A percentile compares a stretch with the other conserved stretches of the same genome.
Conservation (phyloP, 2,113 vertebrate genomes). For the Dolichallabes microphthalmus region DNA sequence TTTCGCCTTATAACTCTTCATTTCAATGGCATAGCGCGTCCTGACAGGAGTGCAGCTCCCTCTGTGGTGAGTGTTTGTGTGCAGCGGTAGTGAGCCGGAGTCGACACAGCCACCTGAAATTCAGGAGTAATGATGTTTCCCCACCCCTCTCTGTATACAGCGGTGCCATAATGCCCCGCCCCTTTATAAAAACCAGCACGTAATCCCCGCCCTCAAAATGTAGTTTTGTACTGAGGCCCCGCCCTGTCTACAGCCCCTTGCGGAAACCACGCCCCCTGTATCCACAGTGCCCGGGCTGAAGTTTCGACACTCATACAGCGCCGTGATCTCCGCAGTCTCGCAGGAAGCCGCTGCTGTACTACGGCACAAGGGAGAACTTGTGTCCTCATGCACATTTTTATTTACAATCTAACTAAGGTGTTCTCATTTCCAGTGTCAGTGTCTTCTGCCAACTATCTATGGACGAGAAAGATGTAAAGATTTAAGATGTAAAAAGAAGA, state of each 20-base stretch:
- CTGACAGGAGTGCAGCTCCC: constrained; percentile 29
- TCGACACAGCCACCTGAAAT: constrained; percentile 73
- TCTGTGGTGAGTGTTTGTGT: constrained; percentile 13
- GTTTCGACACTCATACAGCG: background rate
- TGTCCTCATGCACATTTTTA: background rate
- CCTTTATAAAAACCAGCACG: background rate
- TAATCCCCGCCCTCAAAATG: background rate
- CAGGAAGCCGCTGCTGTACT: background rate
- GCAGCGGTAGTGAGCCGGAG: constrained; percentile 61
- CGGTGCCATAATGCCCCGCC: constrained; percentile 70
- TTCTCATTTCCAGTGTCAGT: background rate
- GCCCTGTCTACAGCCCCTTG: background rate
- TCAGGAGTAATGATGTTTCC: constrained; percentile 74
- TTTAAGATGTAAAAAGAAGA: too few species aligned
- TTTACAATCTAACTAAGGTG: background rate
- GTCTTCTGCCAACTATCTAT: too few species aligned
- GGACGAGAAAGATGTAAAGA: too few species aligned
- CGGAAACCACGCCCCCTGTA: background rate
- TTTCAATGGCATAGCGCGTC: background rate
- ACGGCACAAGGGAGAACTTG: too few species aligned
- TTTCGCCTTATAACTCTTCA: constrained; percentile 24
- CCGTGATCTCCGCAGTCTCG: constrained; percentile 6
- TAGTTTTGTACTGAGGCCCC: background rate
- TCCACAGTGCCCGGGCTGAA: background rate
- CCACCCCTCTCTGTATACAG: constrained; percentile 70